Evolutionary conservation across 2,797 vertebrate genomes (phyloP).

Genomic region (Esox lucius): DNA sequence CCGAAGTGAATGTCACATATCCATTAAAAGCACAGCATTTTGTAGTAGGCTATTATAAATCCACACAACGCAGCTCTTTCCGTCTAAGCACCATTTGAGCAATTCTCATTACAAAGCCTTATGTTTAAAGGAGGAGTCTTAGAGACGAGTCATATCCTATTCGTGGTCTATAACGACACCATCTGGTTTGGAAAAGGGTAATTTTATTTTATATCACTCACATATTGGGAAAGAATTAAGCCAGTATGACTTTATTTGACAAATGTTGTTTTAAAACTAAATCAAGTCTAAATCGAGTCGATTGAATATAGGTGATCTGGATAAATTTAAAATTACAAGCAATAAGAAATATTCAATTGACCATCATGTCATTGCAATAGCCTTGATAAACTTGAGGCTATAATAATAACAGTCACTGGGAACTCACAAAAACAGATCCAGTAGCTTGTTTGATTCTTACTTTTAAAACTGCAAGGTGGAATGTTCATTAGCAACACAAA

Average conservation of each 20-base stretch:
- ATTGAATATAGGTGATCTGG: not conserved
- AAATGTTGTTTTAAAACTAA: not conserved
- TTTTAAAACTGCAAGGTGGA: not conserved
- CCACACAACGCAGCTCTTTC: not conserved
- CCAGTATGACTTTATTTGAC: not conserved
- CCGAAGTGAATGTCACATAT: not conserved
- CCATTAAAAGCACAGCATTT: not conserved
- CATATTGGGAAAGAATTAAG: not conserved
- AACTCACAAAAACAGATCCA: not conserved
- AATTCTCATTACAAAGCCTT: slow-evolving; percentile 44
- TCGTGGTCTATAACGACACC: not conserved
- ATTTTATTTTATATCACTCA: not conserved
- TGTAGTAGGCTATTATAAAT: slow-evolving; percentile 9
- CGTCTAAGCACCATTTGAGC: slow-evolving; percentile 9
- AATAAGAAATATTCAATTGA: not conserved
- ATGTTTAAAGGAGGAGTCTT: not conserved
- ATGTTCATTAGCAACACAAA: not conserved
- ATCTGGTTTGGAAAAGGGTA: not conserved
- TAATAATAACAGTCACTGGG: not conserved
- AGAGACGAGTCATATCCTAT: not conserved
- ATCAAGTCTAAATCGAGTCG: not conserved
- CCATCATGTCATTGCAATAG: not conserved
- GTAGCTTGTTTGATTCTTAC: not conserved
- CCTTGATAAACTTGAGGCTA: not conserved
- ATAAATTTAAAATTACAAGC: not conserved